These are phyloP conservation scores for Melipona bicolor DNA, from an alignment of 2,888 invertebrate genomes.

Conservation along the genomic window DNA sequence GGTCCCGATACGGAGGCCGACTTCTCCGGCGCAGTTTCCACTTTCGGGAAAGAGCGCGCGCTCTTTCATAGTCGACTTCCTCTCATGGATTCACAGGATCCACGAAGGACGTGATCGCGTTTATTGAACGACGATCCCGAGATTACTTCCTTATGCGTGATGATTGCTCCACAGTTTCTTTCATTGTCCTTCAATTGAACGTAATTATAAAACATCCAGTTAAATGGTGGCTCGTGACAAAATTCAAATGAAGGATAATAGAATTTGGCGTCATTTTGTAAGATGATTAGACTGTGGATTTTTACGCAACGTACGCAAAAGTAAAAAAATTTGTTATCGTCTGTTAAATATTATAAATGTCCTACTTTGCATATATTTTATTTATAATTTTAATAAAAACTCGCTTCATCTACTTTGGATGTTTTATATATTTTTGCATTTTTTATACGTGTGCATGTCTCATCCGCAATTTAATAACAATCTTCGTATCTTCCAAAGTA, in stretches of 20 bases:
- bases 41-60: conserved; percentile 34
- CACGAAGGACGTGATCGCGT: conserved; percentile 14
- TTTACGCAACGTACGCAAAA: no score
- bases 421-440: no score
- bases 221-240: neutral
- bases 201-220: neutral
- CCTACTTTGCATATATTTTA: no score
- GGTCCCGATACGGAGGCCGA: conserved; percentile 36
- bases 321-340: no score
- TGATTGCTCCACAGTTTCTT: neutral
- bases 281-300: no score
- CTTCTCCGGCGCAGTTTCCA: conserved; percentile 38
- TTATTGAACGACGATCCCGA: neutral
- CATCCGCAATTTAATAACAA: no score
- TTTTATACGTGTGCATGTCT: no score
- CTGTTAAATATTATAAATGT: no score
- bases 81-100: conserved; percentile 35
- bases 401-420: no score
- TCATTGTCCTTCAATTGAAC: neutral
- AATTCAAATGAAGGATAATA: neutral
- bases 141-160: neutral
- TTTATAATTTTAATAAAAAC: no score
- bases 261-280: neutral
- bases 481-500: no score
- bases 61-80: conserved; percentile 26